Base-by-base conservation (phyloP, 2,888 invertebrate species). In the Pterobdella sp. region DNA sequence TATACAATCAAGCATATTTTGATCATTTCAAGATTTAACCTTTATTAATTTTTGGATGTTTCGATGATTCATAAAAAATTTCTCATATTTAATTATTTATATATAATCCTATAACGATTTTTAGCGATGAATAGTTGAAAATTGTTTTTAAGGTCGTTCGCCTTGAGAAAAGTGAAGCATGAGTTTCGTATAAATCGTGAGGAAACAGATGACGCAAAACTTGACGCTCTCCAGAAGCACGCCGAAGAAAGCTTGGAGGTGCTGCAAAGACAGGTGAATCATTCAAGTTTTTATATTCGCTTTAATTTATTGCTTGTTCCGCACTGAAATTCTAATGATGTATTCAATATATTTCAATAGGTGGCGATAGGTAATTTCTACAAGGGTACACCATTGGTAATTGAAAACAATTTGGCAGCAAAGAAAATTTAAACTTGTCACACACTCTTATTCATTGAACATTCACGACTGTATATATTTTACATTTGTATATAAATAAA, bases 231-330 rank as follows among this genome's bases (percentile, higher is more conserved):
- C 34, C 26, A 63, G 36, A 63, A 60, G 22, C 37, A 36, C 29
- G 72, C 60, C 22, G 56, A 72, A 34, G 60, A 72, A 29, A 37
- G 35, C 0, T 29, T 34, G 31, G 36, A 64, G 35, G 26, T 64
- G 31, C 32, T 72, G 22, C 60, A 37, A 34, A 72, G 72, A 72
- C 72, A 72, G 72, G 72, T 72, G 26, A 52, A 32, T n/a, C n/a
- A 2, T 29, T n/a, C n/a, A n/a, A n/a, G n/a, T 42, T 14, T 14
- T 42, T 42, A 42, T 42, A 14, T 14, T 14, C 49, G 49, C 7
- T 42, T 42, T 42, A 42, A 7, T 42, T 42, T 42, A 14, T 42
- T 42, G 22, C 60, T 26, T n/a, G 3, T 31, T 7, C 32, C 26
- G n/a, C 34, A 18, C 34, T 32, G 29, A 56, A 71, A 63, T n/a